Percentiles rank a stretch among this genome's conserved stretches.
These are phyloP conservation scores for Anoplopoma fimbria DNA, from an alignment of 2,113 vertebrate species.

Conservation along the genomic window DNA sequence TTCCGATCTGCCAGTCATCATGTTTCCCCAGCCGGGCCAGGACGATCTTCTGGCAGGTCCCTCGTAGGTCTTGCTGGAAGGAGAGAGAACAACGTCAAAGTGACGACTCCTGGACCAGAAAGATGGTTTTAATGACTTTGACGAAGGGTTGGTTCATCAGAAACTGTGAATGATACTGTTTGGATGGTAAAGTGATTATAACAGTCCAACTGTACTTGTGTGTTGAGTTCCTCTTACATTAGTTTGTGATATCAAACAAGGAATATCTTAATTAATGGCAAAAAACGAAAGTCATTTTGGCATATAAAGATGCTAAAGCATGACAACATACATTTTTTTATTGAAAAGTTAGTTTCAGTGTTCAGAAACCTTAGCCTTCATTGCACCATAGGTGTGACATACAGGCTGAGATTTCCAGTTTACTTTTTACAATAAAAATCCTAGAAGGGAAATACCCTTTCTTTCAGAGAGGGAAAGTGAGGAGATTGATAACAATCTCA, in stretches of 20 bases:
- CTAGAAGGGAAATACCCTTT: too few species aligned
- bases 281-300: neutral
- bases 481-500: too few species aligned
- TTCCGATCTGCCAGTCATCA: conserved; percentile 98
- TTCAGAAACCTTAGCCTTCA: too few species aligned
- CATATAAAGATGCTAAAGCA: too few species aligned
- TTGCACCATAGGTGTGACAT: too few species aligned
- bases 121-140: neutral
- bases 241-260: neutral
- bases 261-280: neutral
- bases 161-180: too few species aligned
- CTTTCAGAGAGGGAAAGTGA: too few species aligned
- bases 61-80: conserved; percentile 89
- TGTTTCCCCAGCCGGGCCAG: conserved; percentile 90
- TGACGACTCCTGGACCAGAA: neutral
- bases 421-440: too few species aligned
- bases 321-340: too few species aligned
- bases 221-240: neutral
- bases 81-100: neutral
- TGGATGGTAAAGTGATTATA: neutral
- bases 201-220: neutral
- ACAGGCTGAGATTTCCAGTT: too few species aligned
- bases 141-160: neutral
- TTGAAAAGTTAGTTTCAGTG: too few species aligned
- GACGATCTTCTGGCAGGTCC: conserved; percentile 92